Percentiles rank a stretch among this genome's conserved stretches.
Evolutionary conservation across 1,140 invertebrate genomes (phyloP).

Genomic region (Lithobius niger): DNA sequence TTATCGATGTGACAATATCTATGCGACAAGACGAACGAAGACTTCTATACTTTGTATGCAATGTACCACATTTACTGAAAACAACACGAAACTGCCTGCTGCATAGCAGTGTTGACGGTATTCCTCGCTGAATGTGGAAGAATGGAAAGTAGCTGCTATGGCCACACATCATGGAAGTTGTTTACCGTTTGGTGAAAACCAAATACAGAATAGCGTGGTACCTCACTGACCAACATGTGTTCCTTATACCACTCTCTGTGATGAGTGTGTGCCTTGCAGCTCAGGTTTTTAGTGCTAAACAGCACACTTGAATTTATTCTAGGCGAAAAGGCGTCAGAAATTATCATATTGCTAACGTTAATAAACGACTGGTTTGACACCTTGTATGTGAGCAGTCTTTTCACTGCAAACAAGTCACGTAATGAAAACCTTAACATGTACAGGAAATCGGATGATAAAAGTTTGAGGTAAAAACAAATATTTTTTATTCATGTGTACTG

Average conservation of each 20-base stretch:
- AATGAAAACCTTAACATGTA: neutral
- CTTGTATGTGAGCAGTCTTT: neutral
- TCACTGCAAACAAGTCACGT: neutral
- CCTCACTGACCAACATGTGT: neutral
- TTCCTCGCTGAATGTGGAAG: neutral
- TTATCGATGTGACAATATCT: neutral
- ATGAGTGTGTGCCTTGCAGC: neutral
- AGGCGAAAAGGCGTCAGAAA: neutral
- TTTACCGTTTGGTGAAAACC: neutral
- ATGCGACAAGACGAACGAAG: neutral
- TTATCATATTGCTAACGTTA: neutral
- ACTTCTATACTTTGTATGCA: neutral
- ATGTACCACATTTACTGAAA: neutral
- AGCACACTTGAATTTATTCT: neutral
- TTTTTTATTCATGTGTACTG: neutral
- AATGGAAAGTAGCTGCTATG: neutral
- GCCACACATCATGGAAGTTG: neutral
- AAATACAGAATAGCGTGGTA: neutral
- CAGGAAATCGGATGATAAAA: neutral
- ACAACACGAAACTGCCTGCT: conserved; percentile 4
- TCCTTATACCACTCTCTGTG: neutral
- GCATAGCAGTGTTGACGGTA: neutral
- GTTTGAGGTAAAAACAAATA: neutral
- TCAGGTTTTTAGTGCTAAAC: conserved; percentile 1
- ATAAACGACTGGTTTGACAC: conserved; percentile 1